Evolutionary conservation across 2,888 invertebrate species (phyloP).

Genomic region (Hyposoter didymator): DNA sequence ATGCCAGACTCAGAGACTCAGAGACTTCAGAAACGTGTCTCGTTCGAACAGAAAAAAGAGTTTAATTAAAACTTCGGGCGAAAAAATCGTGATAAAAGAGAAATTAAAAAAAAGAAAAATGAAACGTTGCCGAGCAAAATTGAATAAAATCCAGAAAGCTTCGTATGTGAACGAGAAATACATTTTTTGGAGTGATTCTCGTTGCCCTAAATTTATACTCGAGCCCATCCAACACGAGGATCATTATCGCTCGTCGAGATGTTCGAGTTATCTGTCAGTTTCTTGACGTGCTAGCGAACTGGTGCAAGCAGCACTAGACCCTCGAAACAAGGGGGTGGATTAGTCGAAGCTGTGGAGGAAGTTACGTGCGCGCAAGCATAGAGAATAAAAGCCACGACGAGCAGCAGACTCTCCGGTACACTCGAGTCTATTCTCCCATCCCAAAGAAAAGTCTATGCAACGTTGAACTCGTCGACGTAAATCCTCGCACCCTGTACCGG

Average conservation of each 20-base stretch:
- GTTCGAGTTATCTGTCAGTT: constrained; percentile 20
- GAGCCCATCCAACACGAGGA: constrained; percentile 30
- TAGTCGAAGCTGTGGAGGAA: constrained; percentile 9
- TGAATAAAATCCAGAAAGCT: background rate
- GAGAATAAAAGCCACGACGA: constrained; percentile 59
- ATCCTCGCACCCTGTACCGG: constrained; percentile 30
- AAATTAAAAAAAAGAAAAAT: background rate
- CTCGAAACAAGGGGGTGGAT: constrained; percentile 28
- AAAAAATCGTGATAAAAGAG: background rate
- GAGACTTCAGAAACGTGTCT: background rate
- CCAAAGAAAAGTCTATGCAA: constrained; percentile 70
- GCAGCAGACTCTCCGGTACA: constrained; percentile 47
- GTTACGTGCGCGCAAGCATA: constrained; percentile 46
- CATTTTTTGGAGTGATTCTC: constrained; percentile 1
- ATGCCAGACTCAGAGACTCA: background rate
- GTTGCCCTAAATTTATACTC: constrained; percentile 8
- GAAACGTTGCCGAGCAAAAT: background rate
- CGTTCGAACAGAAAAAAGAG: background rate
- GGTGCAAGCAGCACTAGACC: constrained; percentile 34
- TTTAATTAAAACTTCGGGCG: background rate
- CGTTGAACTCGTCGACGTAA: constrained; percentile 64
- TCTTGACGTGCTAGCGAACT: constrained; percentile 9
- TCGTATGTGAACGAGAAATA: background rate
- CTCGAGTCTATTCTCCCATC: constrained; percentile 50
- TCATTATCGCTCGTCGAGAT: constrained; percentile 51